Percentiles rank a stretch among this genome's conserved stretches.
Evolutionary conservation across 2,888 invertebrate genomes (phyloP).

Genomic region (Hirtodrosophila duncani): DNA sequence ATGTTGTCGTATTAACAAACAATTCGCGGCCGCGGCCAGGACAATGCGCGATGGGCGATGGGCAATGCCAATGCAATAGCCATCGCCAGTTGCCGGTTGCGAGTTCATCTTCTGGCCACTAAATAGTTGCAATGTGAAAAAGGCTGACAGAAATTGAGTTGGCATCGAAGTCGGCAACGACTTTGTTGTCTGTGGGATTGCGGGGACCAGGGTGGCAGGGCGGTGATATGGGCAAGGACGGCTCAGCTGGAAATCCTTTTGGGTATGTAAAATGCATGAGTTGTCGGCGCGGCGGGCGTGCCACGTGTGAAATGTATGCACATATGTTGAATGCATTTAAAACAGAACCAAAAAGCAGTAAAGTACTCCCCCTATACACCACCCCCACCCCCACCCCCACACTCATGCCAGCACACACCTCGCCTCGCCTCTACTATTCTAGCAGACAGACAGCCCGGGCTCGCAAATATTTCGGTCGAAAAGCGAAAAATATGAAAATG

Average conservation of each 20-base stretch:
- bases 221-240: slow-evolving; percentile 1
- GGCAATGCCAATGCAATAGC: too few relatives aligned
- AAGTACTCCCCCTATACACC: too few relatives aligned
- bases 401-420: too few relatives aligned
- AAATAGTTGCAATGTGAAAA: slow-evolving; percentile 13
- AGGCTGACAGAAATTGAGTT: slow-evolving; percentile 22
- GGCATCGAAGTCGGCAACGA: slow-evolving; percentile 11
- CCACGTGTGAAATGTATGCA: slow-evolving; percentile 71
- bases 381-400: too few relatives aligned
- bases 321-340: slow-evolving; percentile 66
- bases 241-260: slow-evolving; percentile 50
- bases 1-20: slow-evolving; percentile 70
- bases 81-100: slow-evolving; percentile 27
- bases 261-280: slow-evolving; percentile 64
- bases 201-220: slow-evolving; percentile 12
- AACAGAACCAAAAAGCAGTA: slow-evolving; percentile 3
- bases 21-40: slow-evolving; percentile 23
- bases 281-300: slow-evolving; percentile 32
- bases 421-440: too few relatives aligned
- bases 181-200: too few relatives aligned
- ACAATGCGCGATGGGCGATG: neutral
- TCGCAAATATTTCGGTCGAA: slow-evolving; percentile 30
- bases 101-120: slow-evolving; percentile 36
- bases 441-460: too few relatives aligned
- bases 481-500: slow-evolving; percentile 30